phyloP scores from a whole-genome alignment of 2,113 vertebrate genomes.

The Rattus rattus region DNA sequence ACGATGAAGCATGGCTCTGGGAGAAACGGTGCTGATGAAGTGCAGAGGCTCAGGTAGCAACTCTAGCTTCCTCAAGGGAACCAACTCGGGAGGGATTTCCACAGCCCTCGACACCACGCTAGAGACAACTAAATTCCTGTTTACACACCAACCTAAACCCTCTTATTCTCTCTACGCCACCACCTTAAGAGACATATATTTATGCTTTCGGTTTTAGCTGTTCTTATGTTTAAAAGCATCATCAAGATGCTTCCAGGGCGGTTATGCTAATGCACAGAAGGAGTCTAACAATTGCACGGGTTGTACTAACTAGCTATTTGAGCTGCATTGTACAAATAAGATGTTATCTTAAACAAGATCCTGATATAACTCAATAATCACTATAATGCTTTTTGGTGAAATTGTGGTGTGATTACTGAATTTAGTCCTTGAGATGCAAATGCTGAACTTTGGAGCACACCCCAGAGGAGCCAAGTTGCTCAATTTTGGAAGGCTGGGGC shows the following conservation, averaged over 20 bases:
- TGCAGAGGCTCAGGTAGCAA: not conserved
- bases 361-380: constrained; percentile 80
- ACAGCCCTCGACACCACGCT: not conserved
- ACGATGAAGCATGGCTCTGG: not conserved
- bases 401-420: constrained; percentile 70
- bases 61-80: not conserved
- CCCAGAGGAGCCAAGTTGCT: not conserved
- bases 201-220: constrained; percentile 72
- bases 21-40: not conserved
- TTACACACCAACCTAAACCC: constrained; percentile 58
- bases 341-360: constrained; percentile 80
- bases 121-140: constrained; percentile 73
- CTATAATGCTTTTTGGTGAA: constrained; percentile 73
- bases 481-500: rapidly evolving
- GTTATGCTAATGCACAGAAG: constrained; percentile 79
- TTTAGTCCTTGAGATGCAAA: constrained; percentile 59
- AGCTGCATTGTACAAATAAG: constrained; percentile 79
- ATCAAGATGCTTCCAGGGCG: constrained; percentile 56
- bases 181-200: constrained; percentile 73
- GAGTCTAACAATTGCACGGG: constrained; percentile 73
- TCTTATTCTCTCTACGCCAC: constrained; percentile 30
- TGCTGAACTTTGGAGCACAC: constrained; percentile 16
- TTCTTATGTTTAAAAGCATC: constrained; percentile 79
- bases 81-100: not conserved
- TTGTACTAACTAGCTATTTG: constrained; percentile 76